Percentiles rank a stretch among this genome's conserved stretches.
These are phyloP conservation scores for Misgurnus anguillicaudatus DNA, from an alignment of 2,113 vertebrate species.

Conservation along the genomic window DNA sequence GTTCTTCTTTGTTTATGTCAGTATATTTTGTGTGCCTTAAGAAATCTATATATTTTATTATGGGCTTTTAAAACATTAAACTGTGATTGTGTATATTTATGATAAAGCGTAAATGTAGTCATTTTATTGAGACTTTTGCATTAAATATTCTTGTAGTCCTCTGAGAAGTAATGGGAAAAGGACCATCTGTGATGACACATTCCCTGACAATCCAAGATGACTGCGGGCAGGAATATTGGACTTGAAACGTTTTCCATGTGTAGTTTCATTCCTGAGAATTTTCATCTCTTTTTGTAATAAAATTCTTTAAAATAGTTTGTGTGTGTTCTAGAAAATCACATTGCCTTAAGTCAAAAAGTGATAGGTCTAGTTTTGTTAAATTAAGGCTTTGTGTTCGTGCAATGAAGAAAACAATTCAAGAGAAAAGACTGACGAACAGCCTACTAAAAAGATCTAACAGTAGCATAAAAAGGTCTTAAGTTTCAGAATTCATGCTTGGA, in stretches of 20 bases:
- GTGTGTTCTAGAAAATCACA: background rate
- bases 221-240: conserved; percentile 76
- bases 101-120: conserved; percentile 63
- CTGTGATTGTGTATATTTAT: conserved; percentile 72
- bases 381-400: too few species aligned
- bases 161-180: conserved; percentile 51
- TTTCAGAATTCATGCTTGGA: background rate
- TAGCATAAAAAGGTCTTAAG: background rate
- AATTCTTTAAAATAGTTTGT: conserved; percentile 49
- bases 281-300: conserved; percentile 70
- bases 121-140: conserved; percentile 58
- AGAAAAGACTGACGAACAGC: background rate
- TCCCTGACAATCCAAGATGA: conserved; percentile 52
- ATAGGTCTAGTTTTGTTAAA: too few species aligned
- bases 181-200: conserved; percentile 55
- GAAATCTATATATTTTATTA: conserved; percentile 35
- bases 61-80: conserved; percentile 61
- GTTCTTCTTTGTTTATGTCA: conserved; percentile 23
- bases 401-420: background rate
- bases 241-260: conserved; percentile 62
- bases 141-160: conserved; percentile 59
- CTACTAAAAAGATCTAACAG: background rate
- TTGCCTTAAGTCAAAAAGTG: background rate
- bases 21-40: conserved; percentile 6
- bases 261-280: conserved; percentile 57